Conservation (phyloP, 1,140 invertebrate genomes). For the Ceratina calcarata region DNA sequence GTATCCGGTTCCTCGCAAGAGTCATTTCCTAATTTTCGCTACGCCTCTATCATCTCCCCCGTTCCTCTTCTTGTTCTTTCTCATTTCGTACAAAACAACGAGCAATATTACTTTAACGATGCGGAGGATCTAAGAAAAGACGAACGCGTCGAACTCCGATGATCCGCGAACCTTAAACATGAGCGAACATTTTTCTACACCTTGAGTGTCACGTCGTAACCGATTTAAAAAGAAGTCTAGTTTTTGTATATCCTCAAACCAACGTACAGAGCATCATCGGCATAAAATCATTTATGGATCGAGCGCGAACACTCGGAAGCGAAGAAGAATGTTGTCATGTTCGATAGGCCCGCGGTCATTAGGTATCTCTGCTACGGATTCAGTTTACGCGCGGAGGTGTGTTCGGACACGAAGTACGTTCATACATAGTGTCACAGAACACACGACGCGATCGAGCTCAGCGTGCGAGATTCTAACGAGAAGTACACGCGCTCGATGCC, state of each 20-base stretch:
- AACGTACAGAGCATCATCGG: too few relatives aligned
- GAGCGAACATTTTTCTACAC: not conserved
- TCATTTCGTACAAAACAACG: conserved; percentile 62
- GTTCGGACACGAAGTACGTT: conserved; percentile 5
- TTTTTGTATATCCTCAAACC: too few relatives aligned
- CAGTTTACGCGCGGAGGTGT: not conserved
- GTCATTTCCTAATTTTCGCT: not conserved
- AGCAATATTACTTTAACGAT: conserved; percentile 71
- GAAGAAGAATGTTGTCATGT: not conserved
- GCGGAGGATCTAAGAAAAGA: conserved; percentile 49
- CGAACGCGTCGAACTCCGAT: conserved; percentile 22
- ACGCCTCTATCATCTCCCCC: not conserved
- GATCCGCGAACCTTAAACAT: not conserved
- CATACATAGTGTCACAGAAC: not conserved
- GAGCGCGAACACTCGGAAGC: too few relatives aligned
- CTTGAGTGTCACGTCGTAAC: too few relatives aligned
- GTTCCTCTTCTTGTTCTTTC: conserved; percentile 14
- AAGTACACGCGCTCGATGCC: conserved; percentile 32
- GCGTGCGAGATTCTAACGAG: conserved; percentile 17
- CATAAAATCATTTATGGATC: too few relatives aligned
- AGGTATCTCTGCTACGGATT: not conserved
- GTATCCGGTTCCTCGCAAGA: not conserved
- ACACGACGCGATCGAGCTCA: conserved; percentile 26
- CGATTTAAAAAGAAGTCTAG: too few relatives aligned
- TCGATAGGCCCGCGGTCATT: not conserved